Evolutionary conservation across 2,888 invertebrate species (phyloP).

Genomic region (Tetranychus truncatus): DNA sequence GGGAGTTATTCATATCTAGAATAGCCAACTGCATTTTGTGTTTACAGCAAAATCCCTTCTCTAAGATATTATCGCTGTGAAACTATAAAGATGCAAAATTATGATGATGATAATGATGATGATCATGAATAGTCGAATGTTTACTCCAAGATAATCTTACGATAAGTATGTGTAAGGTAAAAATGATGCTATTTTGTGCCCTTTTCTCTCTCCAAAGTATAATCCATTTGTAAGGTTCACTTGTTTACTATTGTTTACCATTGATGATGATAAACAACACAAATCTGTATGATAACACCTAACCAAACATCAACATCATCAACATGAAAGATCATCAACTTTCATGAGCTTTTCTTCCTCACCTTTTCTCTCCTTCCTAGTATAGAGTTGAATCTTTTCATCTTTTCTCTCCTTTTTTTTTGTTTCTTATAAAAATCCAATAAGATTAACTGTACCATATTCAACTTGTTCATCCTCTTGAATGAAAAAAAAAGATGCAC

Average conservation of each 20-base stretch:
- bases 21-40: too few relatives aligned
- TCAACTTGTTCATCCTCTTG: not conserved
- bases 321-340: not conserved
- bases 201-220: not conserved
- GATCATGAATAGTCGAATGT: not conserved
- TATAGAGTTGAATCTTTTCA: not conserved
- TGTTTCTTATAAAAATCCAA: not conserved
- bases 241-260: not conserved
- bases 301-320: not conserved
- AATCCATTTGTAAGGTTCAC: not conserved
- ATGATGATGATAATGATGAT: not conserved
- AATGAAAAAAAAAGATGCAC: not conserved
- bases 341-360: too few relatives aligned
- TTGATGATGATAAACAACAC: not conserved
- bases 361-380: not conserved
- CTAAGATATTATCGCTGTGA: too few relatives aligned
- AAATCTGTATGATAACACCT: constrained; percentile 1
- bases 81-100: not conserved
- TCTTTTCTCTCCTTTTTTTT: too few relatives aligned
- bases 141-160: not conserved
- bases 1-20: too few relatives aligned
- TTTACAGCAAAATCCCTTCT: too few relatives aligned
- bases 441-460: not conserved
- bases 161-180: not conserved
- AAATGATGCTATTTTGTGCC: too few relatives aligned